Conservation (phyloP, 1,140 invertebrate genomes). For the Camponotus vicinus region DNA sequence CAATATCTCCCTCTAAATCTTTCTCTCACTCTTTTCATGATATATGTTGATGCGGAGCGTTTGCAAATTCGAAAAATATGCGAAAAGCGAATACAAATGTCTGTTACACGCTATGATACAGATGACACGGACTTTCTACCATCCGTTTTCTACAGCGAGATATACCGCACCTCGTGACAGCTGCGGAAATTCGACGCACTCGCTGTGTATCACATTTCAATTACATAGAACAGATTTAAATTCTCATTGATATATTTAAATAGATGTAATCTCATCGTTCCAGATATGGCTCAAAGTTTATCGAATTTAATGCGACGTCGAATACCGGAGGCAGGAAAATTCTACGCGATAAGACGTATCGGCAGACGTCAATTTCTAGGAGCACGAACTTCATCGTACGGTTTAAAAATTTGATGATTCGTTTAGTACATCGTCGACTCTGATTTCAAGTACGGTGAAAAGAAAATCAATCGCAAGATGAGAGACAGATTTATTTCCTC, state of each 20-base stretch:
- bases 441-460: conserved; percentile 28
- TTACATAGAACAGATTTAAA: conserved; percentile 22
- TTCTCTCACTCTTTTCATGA: background rate
- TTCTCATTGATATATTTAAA: conserved; percentile 10
- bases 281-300: conserved; percentile 6
- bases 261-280: background rate
- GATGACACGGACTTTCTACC: conserved; percentile 23
- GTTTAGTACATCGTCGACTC: conserved; percentile 26
- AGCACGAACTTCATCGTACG: conserved; percentile 17
- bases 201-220: conserved; percentile 34
- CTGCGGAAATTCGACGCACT: conserved; percentile 49
- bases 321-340: conserved; percentile 23
- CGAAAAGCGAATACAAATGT: conserved; percentile 33
- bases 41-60: background rate
- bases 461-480: conserved; percentile 22
- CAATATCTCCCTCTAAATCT: background rate
- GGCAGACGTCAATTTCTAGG: conserved; percentile 38
- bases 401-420: conserved; percentile 49
- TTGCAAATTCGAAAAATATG: conserved; percentile 40
- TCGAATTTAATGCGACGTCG: conserved; percentile 21
- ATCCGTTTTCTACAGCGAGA: background rate
- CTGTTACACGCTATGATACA: conserved; percentile 31
- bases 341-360: conserved; percentile 36
- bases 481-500: background rate
- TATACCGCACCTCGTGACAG: conserved; percentile 30